phyloP scores from a whole-genome alignment of 2,797 vertebrate genomes.

The Mustela erminea region DNA sequence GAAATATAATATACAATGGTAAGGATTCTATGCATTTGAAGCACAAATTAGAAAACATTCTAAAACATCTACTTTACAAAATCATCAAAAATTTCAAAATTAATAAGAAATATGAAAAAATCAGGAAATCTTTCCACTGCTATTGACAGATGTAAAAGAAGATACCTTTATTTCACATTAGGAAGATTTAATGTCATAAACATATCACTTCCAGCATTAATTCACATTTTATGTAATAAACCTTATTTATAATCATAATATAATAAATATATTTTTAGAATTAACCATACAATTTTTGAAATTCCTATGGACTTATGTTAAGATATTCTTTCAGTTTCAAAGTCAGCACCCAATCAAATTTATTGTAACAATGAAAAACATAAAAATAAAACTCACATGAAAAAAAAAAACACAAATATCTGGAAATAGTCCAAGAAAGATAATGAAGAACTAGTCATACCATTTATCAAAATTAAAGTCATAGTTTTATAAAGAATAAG shows the following conservation, averaged over 20 bases:
- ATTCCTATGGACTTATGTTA: neutral
- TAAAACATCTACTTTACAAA: neutral
- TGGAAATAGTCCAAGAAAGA: neutral
- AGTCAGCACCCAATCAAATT: neutral
- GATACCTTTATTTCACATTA: neutral
- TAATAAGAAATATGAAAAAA: neutral
- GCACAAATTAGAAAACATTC: neutral
- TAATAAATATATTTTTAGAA: neutral
- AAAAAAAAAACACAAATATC: neutral
- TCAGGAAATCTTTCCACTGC: neutral
- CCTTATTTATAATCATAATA: neutral
- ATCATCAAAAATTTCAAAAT: neutral
- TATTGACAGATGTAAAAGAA: neutral
- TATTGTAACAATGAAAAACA: neutral
- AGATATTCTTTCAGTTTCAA: neutral
- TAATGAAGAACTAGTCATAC: neutral
- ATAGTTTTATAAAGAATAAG: neutral
- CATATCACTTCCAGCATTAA: neutral
- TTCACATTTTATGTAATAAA: neutral
- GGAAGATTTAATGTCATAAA: neutral
- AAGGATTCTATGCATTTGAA: neutral
- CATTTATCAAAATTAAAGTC: neutral
- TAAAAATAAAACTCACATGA: neutral
- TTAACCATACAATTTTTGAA: neutral
- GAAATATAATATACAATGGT: neutral